phyloP scores from a whole-genome alignment of 2,888 invertebrate genomes.

The Pyralis farinalis region DNA sequence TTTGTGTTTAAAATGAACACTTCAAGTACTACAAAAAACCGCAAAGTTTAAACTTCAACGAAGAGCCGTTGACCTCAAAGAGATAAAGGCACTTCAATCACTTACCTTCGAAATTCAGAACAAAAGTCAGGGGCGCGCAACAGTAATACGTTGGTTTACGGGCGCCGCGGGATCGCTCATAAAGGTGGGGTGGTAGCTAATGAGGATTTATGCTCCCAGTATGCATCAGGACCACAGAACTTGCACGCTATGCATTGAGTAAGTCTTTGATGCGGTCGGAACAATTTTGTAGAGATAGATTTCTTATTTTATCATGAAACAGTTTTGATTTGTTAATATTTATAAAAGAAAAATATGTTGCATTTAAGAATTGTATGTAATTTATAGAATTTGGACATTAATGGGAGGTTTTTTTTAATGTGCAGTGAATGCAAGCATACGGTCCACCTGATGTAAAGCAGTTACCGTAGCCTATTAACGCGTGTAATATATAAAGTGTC shows the following conservation, averaged over 20 bases:
- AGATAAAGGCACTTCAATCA: slow-evolving; percentile 31
- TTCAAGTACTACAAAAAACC: neutral
- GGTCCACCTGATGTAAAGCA: too few species aligned
- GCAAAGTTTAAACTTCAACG: slow-evolving; percentile 6
- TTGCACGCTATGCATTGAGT: neutral
- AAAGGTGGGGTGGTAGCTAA: slow-evolving; percentile 60
- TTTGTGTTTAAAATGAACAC: too few species aligned
- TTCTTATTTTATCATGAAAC: too few species aligned
- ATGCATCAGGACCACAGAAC: slow-evolving; percentile 15
- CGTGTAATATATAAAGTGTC: too few species aligned
- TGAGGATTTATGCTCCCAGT: slow-evolving; percentile 67
- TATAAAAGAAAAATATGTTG: too few species aligned
- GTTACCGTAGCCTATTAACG: too few species aligned
- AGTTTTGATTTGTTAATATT: too few species aligned
- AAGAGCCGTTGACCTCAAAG: slow-evolving; percentile 8
- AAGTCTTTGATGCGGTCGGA: neutral
- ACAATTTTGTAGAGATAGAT: too few species aligned
- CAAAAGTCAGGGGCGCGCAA: slow-evolving; percentile 66
- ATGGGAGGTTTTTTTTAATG: too few species aligned
- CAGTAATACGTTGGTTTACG: slow-evolving; percentile 71
- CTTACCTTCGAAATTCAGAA: slow-evolving; percentile 26
- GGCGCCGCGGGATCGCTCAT: slow-evolving; percentile 69
- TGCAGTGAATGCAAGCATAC: too few species aligned
- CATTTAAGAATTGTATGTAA: too few species aligned
- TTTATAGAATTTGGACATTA: too few species aligned